These are phyloP conservation scores for Anarhynchus alexandrinus DNA, from an alignment of 2,113 vertebrate genomes.

Conservation along the genomic window DNA sequence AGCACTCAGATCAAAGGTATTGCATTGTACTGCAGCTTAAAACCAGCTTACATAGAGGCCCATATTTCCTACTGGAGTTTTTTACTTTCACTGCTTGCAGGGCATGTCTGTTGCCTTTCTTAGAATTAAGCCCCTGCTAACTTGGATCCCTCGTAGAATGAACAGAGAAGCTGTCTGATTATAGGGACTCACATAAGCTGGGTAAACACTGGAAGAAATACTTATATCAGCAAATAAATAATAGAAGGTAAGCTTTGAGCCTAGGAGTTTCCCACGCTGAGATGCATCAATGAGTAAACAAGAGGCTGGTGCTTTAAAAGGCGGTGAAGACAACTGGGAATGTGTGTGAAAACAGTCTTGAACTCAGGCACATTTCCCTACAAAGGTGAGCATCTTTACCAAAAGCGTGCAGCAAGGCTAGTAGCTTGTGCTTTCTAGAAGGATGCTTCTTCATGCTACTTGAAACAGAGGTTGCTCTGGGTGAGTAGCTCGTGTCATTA, in stretches of 20 bases:
- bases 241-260: neutral
- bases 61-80: neutral
- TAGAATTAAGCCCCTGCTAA: neutral
- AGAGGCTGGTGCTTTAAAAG: neutral
- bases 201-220: neutral
- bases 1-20: neutral
- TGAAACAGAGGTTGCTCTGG: neutral
- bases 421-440: neutral
- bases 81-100: neutral
- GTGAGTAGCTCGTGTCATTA: neutral
- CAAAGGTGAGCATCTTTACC: neutral
- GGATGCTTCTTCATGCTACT: neutral
- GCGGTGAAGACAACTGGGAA: neutral
- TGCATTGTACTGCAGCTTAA: neutral
- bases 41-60: neutral
- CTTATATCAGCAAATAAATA: conserved; percentile 3
- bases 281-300: neutral
- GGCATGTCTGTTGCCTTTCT: neutral
- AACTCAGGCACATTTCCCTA: neutral
- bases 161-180: neutral
- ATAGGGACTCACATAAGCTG: neutral
- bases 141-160: neutral
- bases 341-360: neutral
- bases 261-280: neutral
- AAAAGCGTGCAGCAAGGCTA: neutral